Evolutionary conservation across 2,797 vertebrate genomes (phyloP).

Genomic region (Nasua narica): DNA sequence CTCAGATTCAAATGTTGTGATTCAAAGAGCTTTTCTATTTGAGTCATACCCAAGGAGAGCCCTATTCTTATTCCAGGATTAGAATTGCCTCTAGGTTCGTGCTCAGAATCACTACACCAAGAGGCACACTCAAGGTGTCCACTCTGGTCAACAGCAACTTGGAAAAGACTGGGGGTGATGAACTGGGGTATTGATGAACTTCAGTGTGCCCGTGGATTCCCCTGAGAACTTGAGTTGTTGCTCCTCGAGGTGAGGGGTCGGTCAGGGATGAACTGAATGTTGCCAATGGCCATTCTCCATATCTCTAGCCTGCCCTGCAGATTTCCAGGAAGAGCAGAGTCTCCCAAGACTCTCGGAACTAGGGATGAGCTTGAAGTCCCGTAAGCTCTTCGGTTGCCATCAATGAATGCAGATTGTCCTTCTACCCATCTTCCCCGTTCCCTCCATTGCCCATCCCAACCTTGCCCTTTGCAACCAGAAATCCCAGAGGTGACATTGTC

Average conservation of each 20-base stretch:
- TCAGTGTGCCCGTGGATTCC: not conserved
- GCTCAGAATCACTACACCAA: conserved; percentile 33
- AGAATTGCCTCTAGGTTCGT: conserved; percentile 24
- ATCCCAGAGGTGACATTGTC: not conserved
- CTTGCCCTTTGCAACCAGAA: not conserved
- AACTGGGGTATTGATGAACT: not conserved
- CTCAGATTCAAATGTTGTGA: conserved; percentile 61
- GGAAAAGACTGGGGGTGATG: not conserved
- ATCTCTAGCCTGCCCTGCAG: not conserved
- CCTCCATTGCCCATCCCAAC: not conserved
- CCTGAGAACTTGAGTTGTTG: not conserved
- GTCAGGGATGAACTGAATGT: not conserved
- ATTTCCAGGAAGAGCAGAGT: not conserved
- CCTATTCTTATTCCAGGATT: conserved; percentile 43
- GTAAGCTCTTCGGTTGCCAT: not conserved
- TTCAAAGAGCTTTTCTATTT: conserved; percentile 68
- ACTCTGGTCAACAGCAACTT: not conserved
- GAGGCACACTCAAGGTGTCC: not conserved
- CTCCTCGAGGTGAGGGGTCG: not conserved
- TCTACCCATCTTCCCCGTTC: not conserved
- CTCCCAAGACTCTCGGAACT: not conserved
- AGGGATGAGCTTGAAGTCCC: not conserved
- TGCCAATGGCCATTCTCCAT: not conserved
- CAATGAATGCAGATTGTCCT: not conserved
- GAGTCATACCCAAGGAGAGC: conserved; percentile 47